phyloP scores from a whole-genome alignment of 2,888 invertebrate species.

The Drosophila prostipennis region DNA sequence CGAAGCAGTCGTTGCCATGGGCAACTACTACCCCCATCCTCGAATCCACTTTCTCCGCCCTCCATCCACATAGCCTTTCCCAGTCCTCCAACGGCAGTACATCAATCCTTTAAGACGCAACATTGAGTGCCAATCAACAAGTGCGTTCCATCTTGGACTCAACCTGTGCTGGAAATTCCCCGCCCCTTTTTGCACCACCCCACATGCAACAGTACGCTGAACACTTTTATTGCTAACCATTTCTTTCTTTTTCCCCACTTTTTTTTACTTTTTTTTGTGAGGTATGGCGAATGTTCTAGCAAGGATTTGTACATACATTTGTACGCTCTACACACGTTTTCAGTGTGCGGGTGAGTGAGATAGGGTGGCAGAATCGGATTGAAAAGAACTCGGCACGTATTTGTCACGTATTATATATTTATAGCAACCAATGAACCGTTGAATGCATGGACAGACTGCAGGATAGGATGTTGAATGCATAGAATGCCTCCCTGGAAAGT shows the following conservation, averaged over 20 bases:
- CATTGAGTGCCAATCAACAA: constrained; percentile 80
- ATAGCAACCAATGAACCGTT: constrained; percentile 80
- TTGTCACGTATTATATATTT: constrained; percentile 79
- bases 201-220: constrained; percentile 74
- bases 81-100: constrained; percentile 47
- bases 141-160: constrained; percentile 74
- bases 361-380: constrained; percentile 26
- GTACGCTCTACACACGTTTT: constrained; percentile 39
- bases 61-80: neutral
- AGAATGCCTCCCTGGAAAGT: constrained; percentile 43
- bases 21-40: constrained; percentile 14
- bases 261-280: constrained; percentile 34
- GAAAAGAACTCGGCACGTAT: constrained; percentile 79
- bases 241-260: constrained; percentile 48
- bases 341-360: constrained; percentile 12
- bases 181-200: constrained; percentile 12
- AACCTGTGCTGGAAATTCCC: constrained; percentile 22
- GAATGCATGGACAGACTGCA: constrained; percentile 65
- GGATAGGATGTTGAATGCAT: constrained; percentile 63
- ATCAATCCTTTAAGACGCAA: constrained; percentile 77
- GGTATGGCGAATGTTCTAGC: constrained; percentile 52
- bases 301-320: constrained; percentile 68
- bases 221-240: constrained; percentile 77
- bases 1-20: constrained; percentile 32
- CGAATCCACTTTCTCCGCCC: neutral